Conservation (phyloP, 1,140 invertebrate genomes). For the Drosophila parabipectinata region DNA sequence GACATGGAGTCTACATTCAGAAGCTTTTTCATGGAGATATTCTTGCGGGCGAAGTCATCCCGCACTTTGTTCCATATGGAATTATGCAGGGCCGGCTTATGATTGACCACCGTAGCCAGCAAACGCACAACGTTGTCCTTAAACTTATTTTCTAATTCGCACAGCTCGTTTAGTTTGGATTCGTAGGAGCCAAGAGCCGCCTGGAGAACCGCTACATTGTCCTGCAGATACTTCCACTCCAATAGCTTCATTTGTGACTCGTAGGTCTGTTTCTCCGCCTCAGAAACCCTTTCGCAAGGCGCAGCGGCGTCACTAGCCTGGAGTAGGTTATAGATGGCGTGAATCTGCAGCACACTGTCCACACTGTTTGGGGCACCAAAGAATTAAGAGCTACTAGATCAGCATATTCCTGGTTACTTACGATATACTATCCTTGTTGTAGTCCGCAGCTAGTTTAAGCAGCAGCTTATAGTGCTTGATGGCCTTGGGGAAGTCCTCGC, state of each 20-base stretch:
- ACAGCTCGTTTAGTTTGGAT: constrained; percentile 29
- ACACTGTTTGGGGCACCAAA: constrained; percentile 57
- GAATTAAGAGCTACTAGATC: not conserved
- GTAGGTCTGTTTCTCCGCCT: constrained; percentile 22
- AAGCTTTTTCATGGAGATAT: constrained; percentile 41
- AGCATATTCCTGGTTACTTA: constrained; percentile 7
- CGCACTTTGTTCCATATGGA: constrained; percentile 52
- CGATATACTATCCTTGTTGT: constrained; percentile 61
- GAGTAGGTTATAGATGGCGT: constrained; percentile 88
- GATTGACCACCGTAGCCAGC: constrained; percentile 39
- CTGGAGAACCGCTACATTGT: constrained; percentile 45
- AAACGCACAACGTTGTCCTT: constrained; percentile 24
- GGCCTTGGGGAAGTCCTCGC: constrained; percentile 85
- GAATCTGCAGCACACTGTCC: constrained; percentile 86
- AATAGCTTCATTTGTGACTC: constrained; percentile 78
- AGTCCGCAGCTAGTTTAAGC: constrained; percentile 65
- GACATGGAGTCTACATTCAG: constrained; percentile 34
- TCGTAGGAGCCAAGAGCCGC: constrained; percentile 40
- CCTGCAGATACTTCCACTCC: constrained; percentile 86
- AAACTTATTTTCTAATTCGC: constrained; percentile 15
- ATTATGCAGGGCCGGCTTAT: constrained; percentile 17
- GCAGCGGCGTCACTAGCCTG: constrained; percentile 45
- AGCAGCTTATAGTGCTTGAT: constrained; percentile 87
- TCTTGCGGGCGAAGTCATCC: constrained; percentile 52
- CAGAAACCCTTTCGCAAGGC: not conserved